These are phyloP conservation scores for Neosilurus hyrtlii DNA, from an alignment of 2,797 vertebrate species.

Conservation along the genomic window DNA sequence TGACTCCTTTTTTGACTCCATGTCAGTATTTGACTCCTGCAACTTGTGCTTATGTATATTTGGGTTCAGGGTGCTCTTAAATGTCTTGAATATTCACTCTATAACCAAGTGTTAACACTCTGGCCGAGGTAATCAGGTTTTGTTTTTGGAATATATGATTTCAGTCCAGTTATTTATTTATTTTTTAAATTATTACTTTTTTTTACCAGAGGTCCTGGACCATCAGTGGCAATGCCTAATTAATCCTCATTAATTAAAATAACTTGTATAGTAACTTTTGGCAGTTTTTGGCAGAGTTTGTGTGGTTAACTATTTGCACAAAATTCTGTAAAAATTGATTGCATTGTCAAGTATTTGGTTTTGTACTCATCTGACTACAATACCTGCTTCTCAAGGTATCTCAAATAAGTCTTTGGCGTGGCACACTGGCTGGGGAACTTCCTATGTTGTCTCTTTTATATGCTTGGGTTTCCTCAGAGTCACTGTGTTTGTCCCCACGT, in stretches of 20 bases:
- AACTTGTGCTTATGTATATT: background rate
- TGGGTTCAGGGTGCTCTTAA: background rate
- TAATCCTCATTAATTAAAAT: background rate
- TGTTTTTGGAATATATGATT: background rate
- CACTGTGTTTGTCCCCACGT: background rate
- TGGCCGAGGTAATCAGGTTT: background rate
- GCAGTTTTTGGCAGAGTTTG: background rate
- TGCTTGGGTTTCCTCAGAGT: background rate
- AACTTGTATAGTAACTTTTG: background rate
- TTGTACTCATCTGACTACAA: background rate
- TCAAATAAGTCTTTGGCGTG: background rate
- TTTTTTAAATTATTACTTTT: background rate
- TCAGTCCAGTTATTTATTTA: too few relatives aligned
- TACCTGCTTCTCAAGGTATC: background rate
- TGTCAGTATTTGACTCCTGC: background rate
- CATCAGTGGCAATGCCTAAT: background rate
- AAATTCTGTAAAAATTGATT: background rate
- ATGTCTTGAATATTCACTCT: too few relatives aligned
- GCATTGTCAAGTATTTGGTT: background rate
- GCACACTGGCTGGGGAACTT: background rate
- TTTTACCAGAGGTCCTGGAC: background rate
- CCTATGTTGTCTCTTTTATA: background rate
- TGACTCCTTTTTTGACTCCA: too few relatives aligned
- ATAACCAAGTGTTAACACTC: background rate
- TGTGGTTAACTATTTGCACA: background rate